Conservation (phyloP, 2,113 vertebrate species). For the Cepphus grylle region DNA sequence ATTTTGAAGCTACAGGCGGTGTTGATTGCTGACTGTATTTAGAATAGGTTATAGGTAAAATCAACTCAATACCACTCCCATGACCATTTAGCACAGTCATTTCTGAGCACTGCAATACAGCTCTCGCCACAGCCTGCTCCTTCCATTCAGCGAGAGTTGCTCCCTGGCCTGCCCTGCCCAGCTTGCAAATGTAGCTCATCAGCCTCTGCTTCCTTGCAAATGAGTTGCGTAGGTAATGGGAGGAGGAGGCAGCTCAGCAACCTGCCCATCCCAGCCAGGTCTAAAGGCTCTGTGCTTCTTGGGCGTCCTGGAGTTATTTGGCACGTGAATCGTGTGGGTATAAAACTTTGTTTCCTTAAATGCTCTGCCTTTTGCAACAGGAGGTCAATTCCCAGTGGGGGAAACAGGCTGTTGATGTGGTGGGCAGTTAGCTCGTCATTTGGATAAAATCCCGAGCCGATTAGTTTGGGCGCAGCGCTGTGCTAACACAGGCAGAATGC, state of each 20-base stretch:
- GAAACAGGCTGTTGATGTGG: background rate
- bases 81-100: background rate
- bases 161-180: constrained; percentile 8
- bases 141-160: background rate
- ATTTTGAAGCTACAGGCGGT: background rate
- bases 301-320: background rate
- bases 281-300: background rate
- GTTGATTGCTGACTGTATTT: background rate
- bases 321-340: background rate
- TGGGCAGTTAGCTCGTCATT: background rate
- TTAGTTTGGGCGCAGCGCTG: background rate
- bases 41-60: background rate
- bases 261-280: background rate
- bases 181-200: constrained; percentile 7
- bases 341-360: constrained; percentile 9
- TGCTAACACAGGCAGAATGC: constrained; percentile 27
- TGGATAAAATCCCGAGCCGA: background rate
- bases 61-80: background rate
- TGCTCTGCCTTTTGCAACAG: background rate
- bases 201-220: constrained; percentile 24
- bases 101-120: background rate
- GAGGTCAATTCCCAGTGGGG: background rate
- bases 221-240: background rate
- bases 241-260: background rate
- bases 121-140: background rate